Conservation (phyloP, 2,888 invertebrate genomes). For the Andrena dorsata region DNA sequence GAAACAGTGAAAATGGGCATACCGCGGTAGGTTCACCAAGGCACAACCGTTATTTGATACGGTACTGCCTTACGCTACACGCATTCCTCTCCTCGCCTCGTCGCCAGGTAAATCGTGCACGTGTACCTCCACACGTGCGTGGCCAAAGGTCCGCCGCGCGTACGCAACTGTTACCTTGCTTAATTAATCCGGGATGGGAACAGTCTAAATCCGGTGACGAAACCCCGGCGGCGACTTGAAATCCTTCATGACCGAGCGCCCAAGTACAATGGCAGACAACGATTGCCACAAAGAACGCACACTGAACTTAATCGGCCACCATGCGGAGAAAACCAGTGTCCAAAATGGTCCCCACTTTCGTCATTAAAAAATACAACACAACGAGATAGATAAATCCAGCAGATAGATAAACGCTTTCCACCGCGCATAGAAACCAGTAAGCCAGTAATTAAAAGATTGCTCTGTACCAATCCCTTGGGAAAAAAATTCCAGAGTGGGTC, state of each 20-base stretch:
- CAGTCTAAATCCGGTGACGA: slow-evolving; percentile 21
- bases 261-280: slow-evolving; percentile 5
- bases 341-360: not conserved
- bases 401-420: too few species aligned
- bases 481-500: not conserved
- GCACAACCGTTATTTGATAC: slow-evolving; percentile 71
- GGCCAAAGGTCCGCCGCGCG: slow-evolving; percentile 33
- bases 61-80: slow-evolving; percentile 63
- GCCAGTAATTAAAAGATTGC: too few species aligned
- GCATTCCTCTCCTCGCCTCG: slow-evolving; percentile 58
- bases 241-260: not conserved
- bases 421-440: too few species aligned
- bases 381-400: too few species aligned
- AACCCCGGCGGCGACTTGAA: not conserved
- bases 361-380: not conserved
- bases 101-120: slow-evolving; percentile 61
- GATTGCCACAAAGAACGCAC: not conserved
- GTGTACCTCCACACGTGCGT: slow-evolving; percentile 61
- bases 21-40: slow-evolving; percentile 52
- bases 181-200: slow-evolving; percentile 55
- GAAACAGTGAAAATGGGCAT: slow-evolving; percentile 46
- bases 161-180: slow-evolving; percentile 41
- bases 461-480: too few species aligned
- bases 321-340: too few species aligned
- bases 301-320: not conserved